phyloP scores from a whole-genome alignment of 2,113 vertebrate genomes.

The Orientallactaga bullata region DNA sequence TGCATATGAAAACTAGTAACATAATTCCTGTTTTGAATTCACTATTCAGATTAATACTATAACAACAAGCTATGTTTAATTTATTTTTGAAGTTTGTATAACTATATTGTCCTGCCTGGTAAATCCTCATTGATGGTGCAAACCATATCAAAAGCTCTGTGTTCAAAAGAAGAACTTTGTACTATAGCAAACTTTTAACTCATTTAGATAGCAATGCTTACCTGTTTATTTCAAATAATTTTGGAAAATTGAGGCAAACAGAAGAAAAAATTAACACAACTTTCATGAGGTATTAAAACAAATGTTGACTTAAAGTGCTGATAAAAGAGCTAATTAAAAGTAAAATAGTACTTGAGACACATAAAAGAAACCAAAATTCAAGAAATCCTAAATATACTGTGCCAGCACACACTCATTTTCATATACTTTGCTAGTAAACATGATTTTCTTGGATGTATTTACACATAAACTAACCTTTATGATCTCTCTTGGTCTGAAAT shows the following conservation, averaged over 20 bases:
- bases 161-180: constrained; percentile 11
- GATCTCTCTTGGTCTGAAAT: constrained; percentile 27
- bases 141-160: constrained; percentile 27
- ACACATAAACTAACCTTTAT: not conserved
- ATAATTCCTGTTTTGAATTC: constrained; percentile 18
- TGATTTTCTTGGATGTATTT: constrained; percentile 12
- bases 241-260: not conserved
- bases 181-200: not conserved
- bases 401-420: not conserved
- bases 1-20: not conserved
- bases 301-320: constrained; percentile 23
- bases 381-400: constrained; percentile 51
- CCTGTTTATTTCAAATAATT: constrained; percentile 32
- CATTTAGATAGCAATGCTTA: constrained; percentile 40
- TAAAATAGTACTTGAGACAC: constrained; percentile 40
- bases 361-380: constrained; percentile 41
- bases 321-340: constrained; percentile 55
- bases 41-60: constrained; percentile 30
- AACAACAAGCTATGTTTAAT: not conserved
- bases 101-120: constrained; percentile 12
- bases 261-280: constrained; percentile 7
- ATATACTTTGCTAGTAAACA: not conserved
- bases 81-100: constrained; percentile 50
- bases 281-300: not conserved
- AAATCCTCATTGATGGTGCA: constrained; percentile 24